Conservation (phyloP, 1,140 invertebrate genomes). For the Oncopeltus fasciatus region DNA sequence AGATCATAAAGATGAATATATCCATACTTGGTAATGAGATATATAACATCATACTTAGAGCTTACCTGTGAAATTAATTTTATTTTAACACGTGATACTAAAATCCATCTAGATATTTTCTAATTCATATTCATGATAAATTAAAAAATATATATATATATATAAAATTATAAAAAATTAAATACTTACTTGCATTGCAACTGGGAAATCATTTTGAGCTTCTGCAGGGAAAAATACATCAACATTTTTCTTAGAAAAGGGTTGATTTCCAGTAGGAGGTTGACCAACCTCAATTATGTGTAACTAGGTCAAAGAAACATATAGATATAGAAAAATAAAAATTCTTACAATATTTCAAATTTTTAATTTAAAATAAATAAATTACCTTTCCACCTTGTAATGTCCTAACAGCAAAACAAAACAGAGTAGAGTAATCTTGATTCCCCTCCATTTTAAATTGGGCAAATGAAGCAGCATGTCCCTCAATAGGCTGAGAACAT, state of each 20-base stretch:
- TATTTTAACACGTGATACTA: neutral
- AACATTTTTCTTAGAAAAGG: slow-evolving; percentile 94
- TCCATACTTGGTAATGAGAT: slow-evolving; percentile 98
- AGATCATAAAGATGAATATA: slow-evolving; percentile 99
- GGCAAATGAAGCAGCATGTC: slow-evolving; percentile 95
- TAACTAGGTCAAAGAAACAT: slow-evolving; percentile 36
- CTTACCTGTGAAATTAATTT: slow-evolving; percentile 55
- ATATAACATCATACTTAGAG: slow-evolving; percentile 92
- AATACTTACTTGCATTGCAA: slow-evolving; percentile 84
- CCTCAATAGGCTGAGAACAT: slow-evolving; percentile 97
- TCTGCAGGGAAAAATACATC: slow-evolving; percentile 98
- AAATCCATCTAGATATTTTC: neutral
- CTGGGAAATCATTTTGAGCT: slow-evolving; percentile 96
- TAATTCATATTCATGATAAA: neutral
- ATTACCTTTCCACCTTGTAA: slow-evolving; percentile 72
- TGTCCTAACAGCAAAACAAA: slow-evolving; percentile 91
- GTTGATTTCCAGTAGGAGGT: slow-evolving; percentile 85
- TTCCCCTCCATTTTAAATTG: slow-evolving; percentile 95
- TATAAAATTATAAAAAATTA: neutral
- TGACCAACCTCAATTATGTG: slow-evolving; percentile 98
- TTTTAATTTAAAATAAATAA: neutral
- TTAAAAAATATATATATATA: no score
- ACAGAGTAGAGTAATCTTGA: slow-evolving; percentile 82
- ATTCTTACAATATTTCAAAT: neutral
- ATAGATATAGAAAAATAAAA: neutral